Conservation (phyloP, 2,113 vertebrate genomes). For the Crotalus tigris region DNA sequence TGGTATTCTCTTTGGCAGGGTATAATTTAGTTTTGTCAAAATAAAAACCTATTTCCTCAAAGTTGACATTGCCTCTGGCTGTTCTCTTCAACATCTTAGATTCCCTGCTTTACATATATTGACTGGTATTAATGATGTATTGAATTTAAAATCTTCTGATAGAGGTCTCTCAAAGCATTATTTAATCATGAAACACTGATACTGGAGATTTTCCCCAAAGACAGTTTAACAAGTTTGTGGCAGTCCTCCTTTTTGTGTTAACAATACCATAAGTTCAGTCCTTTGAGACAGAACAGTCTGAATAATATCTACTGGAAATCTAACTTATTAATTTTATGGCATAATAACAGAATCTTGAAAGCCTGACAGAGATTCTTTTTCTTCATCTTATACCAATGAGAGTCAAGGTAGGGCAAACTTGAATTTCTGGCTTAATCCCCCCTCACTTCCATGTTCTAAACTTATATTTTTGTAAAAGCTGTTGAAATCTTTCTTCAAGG, state of each 20-base stretch:
- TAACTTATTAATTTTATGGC: background rate
- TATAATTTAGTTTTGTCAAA: constrained; percentile 30
- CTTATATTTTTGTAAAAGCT: background rate
- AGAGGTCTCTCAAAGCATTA: constrained; percentile 41
- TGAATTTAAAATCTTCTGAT: background rate
- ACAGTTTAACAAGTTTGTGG: background rate
- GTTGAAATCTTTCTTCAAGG: background rate
- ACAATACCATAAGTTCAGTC: background rate
- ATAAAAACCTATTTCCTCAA: constrained; percentile 55
- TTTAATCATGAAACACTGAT: constrained; percentile 28
- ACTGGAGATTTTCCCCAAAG: background rate
- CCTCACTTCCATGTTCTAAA: background rate
- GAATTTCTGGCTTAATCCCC: background rate
- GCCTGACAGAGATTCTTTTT: background rate
- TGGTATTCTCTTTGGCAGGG: constrained; percentile 53
- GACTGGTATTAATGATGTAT: constrained; percentile 48
- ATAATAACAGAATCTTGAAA: background rate
- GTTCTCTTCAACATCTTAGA: constrained; percentile 29
- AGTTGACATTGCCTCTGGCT: constrained; percentile 25
- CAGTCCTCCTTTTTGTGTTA: background rate
- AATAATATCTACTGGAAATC: background rate
- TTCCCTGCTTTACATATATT: constrained; percentile 35
- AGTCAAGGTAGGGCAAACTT: background rate
- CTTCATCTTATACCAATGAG: background rate
- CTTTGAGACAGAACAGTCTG: background rate